Conservation (phyloP, 1,140 invertebrate species). For the Aphaenogaster floridana region DNA sequence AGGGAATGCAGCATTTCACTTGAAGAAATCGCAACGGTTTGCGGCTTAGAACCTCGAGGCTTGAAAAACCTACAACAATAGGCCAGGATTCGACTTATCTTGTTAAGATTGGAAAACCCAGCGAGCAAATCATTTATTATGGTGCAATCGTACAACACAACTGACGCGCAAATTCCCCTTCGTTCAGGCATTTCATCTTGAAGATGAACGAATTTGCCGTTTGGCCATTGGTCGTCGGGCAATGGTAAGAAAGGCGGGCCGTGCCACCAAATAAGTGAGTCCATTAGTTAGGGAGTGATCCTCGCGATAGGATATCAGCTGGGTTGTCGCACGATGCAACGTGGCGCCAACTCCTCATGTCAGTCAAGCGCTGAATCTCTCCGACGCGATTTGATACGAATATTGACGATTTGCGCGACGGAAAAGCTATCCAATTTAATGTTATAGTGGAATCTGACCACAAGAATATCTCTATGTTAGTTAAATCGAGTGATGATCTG, state of each 20-base stretch:
- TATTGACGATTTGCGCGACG: not conserved
- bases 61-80: no score
- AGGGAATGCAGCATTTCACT: no score
- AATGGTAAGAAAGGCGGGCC: not conserved
- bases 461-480: not conserved
- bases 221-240: not conserved
- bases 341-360: not conserved
- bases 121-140: no score
- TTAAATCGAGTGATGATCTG: not conserved
- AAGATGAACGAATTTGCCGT: no score
- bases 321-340: not conserved
- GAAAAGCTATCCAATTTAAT: not conserved
- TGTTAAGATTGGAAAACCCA: no score
- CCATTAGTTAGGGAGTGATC: not conserved
- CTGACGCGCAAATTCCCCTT: no score
- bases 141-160: no score
- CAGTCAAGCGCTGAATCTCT: not conserved
- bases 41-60: no score
- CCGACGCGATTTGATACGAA: not conserved
- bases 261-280: not conserved
- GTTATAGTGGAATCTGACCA: not conserved
- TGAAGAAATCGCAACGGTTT: no score
- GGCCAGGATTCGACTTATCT: no score
- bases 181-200: no score
- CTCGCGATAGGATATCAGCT: not conserved